Conservation (phyloP, 2,113 vertebrate genomes). For the Paradisaea rubra region DNA sequence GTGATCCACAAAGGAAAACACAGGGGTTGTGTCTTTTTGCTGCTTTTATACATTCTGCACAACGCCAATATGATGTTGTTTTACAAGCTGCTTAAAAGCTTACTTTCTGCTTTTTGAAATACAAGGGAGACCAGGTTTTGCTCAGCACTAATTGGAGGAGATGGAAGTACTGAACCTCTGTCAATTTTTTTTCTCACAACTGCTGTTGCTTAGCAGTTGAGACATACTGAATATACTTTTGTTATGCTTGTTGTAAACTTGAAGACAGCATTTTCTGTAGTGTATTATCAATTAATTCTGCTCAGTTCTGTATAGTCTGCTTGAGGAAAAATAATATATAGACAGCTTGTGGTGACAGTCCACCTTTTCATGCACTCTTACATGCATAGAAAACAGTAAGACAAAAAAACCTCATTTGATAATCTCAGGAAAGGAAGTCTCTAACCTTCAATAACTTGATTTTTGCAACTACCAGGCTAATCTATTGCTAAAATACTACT, state of each 20-base stretch:
- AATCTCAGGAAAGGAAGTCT: neutral
- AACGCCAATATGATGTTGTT: neutral
- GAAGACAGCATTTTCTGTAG: neutral
- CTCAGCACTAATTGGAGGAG: neutral
- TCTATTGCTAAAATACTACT: neutral
- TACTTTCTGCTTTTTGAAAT: neutral
- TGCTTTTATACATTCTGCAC: neutral
- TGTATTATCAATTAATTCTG: neutral
- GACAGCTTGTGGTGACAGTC: neutral
- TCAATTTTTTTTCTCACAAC: neutral
- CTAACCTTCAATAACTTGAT: neutral
- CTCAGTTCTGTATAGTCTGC: neutral
- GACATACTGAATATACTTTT: neutral
- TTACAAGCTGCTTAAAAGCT: neutral
- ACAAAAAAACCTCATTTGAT: neutral
- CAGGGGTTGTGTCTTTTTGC: neutral
- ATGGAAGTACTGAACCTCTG: neutral
- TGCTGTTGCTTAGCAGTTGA: neutral
- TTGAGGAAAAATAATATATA: neutral
- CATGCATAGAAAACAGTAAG: neutral
- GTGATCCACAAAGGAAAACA: neutral
- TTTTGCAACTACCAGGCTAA: neutral
- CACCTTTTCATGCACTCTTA: neutral
- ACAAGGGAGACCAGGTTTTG: neutral
- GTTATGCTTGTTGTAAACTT: neutral